phyloP scores from a whole-genome alignment of 2,888 invertebrate genomes.

The Neocrepidodera transversa region DNA sequence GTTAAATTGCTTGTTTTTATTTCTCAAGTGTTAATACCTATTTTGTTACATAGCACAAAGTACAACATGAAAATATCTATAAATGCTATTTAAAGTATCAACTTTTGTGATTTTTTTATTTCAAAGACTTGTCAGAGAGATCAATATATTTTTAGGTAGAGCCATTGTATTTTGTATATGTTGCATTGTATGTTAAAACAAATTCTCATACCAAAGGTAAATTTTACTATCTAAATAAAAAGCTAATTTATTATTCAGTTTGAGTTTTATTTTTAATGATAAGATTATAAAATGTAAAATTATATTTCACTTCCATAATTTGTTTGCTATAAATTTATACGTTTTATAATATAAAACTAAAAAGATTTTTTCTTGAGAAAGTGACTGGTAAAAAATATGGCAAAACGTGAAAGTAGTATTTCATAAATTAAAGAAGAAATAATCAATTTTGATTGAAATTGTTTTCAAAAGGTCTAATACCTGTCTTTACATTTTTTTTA shows the following conservation, averaged over 20 bases:
- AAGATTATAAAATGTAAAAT: neutral
- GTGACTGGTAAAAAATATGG: no score
- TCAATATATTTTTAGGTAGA: constrained; percentile 9
- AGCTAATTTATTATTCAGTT: constrained; percentile 34
- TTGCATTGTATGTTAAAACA: constrained; percentile 13
- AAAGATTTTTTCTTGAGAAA: no score
- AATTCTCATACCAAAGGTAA: constrained; percentile 33
- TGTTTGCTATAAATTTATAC: no score
- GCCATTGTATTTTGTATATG: constrained; percentile 20
- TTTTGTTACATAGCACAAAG: constrained; percentile 18
- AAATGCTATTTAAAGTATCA: neutral
- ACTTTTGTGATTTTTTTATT: constrained; percentile 4
- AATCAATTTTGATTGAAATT: no score
- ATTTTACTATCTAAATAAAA: constrained; percentile 32
- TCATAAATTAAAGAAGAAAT: no score
- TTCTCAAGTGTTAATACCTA: constrained; percentile 1
- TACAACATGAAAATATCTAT: constrained; percentile 19
- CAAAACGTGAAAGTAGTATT: no score
- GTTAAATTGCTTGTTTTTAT: constrained; percentile 18
- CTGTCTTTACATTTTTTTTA: no score
- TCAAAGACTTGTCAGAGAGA: constrained; percentile 12
- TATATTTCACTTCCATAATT: no score
- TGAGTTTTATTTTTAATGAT: constrained; percentile 2
- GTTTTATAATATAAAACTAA: no score
- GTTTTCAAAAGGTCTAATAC: no score